Conservation (phyloP, 2,797 vertebrate genomes). For the Myotis planiceps region DNA sequence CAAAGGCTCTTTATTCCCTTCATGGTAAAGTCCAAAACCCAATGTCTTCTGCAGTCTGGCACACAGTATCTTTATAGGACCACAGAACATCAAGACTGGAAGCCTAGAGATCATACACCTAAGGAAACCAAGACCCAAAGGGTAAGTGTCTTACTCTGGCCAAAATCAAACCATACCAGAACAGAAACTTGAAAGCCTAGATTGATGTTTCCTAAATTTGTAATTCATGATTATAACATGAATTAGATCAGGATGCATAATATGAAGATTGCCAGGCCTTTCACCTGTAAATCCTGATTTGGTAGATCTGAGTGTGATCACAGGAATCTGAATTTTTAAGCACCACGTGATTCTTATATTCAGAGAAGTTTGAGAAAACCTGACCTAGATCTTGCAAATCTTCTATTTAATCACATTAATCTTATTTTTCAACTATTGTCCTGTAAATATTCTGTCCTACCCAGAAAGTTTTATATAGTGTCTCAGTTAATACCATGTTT, state of each 20-base stretch:
- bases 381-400: conserved; percentile 29
- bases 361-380: conserved; percentile 5
- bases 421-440: neutral
- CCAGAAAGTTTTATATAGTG: neutral
- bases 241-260: neutral
- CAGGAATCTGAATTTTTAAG: neutral
- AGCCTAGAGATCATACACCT: neutral
- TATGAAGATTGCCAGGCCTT: neutral
- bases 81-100: conserved; percentile 35
- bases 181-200: neutral
- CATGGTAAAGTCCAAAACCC: conserved; percentile 30
- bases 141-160: neutral
- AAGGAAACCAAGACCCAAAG: neutral
- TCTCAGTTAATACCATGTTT: neutral
- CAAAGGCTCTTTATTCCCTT: conserved; percentile 17
- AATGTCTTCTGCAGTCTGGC: neutral
- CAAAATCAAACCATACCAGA: conserved; percentile 37
- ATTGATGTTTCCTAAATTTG: neutral
- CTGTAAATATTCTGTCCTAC: conserved; percentile 9
- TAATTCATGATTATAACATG: neutral
- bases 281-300: neutral
- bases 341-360: neutral
- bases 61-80: conserved; percentile 33
- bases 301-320: neutral
- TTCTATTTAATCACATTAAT: conserved; percentile 1